Evolutionary conservation across 2,113 vertebrate genomes (phyloP).

Genomic region (Ia io): DNA sequence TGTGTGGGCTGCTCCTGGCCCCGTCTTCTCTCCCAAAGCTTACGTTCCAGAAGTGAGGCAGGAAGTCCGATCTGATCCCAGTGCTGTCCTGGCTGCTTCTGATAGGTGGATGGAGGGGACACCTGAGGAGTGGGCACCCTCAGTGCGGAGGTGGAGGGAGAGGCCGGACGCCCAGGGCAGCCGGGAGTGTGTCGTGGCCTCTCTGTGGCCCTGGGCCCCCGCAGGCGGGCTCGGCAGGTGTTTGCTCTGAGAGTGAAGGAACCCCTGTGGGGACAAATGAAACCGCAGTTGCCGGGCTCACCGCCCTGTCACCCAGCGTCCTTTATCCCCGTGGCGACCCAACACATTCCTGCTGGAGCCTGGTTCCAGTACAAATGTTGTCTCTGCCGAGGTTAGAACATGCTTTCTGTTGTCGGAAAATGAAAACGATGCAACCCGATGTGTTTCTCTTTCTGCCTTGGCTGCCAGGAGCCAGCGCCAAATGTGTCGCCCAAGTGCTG

Average conservation of each 20-base stretch:
- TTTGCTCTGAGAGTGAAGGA: background rate
- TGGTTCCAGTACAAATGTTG: slow-evolving; percentile 47
- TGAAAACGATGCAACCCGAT: slow-evolving; percentile 35
- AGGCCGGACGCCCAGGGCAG: background rate
- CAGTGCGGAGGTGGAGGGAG: too few relatives aligned
- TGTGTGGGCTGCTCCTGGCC: background rate
- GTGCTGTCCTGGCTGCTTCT: background rate
- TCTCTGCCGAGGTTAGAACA: slow-evolving; percentile 52
- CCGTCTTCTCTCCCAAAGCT: background rate
- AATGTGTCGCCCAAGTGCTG: background rate
- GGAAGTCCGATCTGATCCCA: background rate
- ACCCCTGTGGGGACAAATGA: accelerated
- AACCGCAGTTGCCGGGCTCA: background rate
- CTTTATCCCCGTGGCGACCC: background rate
- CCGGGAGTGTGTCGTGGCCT: accelerated
- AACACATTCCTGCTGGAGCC: background rate
- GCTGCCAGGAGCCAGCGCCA: slow-evolving; percentile 37
- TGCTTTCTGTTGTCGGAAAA: slow-evolving; percentile 50
- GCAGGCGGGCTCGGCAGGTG: background rate
- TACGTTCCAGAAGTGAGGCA: background rate
- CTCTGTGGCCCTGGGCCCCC: background rate
- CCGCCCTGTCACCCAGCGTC: background rate
- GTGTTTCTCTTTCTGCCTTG: slow-evolving; percentile 47
- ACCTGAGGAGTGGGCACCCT: background rate
- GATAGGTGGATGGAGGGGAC: background rate